A percentile compares a stretch with the other conserved stretches of the same genome.
Conservation (phyloP, 2,797 vertebrate genomes). For the Podarcis lilfordi region DNA sequence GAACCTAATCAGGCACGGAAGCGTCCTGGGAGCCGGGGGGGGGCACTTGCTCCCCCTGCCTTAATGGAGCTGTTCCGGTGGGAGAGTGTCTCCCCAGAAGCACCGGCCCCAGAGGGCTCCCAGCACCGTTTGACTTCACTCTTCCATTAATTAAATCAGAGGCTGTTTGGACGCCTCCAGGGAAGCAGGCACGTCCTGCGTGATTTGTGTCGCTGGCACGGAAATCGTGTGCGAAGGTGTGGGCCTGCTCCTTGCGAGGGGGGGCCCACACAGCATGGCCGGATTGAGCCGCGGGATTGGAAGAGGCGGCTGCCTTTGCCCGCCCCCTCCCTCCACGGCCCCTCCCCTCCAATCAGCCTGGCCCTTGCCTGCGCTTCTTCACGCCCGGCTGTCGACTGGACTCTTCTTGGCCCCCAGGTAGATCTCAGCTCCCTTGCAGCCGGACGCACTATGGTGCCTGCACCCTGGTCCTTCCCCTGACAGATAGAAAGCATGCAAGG, state of each 20-base stretch:
- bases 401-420: neutral
- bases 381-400: neutral
- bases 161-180: slow-evolving; percentile 7
- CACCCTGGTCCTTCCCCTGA: neutral
- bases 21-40: neutral
- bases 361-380: neutral
- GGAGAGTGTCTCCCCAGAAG: neutral
- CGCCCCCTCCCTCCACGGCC: neutral
- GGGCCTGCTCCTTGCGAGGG: neutral
- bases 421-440: neutral
- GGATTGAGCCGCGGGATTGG: neutral
- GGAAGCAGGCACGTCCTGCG: slow-evolving; percentile 22
- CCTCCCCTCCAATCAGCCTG: too few species aligned
- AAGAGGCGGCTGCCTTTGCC: too few species aligned
- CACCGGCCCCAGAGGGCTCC: slow-evolving; percentile 11
- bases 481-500: too few species aligned
- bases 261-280: too few species aligned
- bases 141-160: slow-evolving; percentile 42
- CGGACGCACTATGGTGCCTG: rapidly evolving
- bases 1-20: neutral
- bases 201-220: neutral
- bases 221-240: neutral
- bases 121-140: slow-evolving; percentile 34
- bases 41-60: neutral
- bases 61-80: neutral